Percentiles rank a stretch among this genome's conserved stretches.
Evolutionary conservation across 2,888 invertebrate species (phyloP).

Genomic region (Drosophila prolongata): DNA sequence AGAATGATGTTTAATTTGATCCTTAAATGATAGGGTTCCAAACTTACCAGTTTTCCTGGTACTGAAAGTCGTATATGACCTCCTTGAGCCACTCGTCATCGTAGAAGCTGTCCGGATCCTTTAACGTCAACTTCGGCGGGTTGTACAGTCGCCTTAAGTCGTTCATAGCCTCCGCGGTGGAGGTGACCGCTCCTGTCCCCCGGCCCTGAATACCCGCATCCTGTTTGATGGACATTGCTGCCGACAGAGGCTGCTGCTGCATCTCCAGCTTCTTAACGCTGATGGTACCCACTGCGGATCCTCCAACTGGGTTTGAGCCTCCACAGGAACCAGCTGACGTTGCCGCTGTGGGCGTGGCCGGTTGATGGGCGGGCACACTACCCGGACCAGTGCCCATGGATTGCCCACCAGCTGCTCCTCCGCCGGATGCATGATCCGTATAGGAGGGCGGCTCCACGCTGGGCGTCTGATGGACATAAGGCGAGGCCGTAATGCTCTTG

Average conservation of each 20-base stretch:
- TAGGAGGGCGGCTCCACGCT: conserved; percentile 84
- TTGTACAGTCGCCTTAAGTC: conserved; percentile 86
- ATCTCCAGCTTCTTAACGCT: conserved; percentile 81
- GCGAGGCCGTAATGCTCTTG: conserved; percentile 84
- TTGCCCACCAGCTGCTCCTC: conserved; percentile 23
- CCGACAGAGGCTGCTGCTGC: conserved; percentile 51
- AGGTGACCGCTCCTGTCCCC: conserved; percentile 23
- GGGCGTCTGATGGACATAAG: conserved; percentile 83
- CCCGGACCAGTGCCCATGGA: conserved; percentile 48
- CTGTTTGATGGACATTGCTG: conserved; percentile 53
- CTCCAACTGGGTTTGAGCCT: not conserved
- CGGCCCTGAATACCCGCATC: conserved; percentile 54
- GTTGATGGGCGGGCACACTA: conserved; percentile 77
- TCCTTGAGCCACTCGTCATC: conserved; percentile 93
- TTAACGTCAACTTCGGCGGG: conserved; percentile 91
- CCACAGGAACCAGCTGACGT: conserved; percentile 34
- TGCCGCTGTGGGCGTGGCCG: conserved; percentile 52
- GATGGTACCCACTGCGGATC: conserved; percentile 66
- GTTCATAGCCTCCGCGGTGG: conserved; percentile 74
- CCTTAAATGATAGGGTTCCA: too few species aligned
- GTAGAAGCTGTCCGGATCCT: conserved; percentile 91
- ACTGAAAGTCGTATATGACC: conserved; percentile 95
- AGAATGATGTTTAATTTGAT: not conserved
- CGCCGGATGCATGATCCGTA: conserved; percentile 62
- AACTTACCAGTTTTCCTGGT: conserved; percentile 91